Evolutionary conservation across 2,888 invertebrate genomes (phyloP), one percentile per base, ranked within the genome.

Genomic region (Operophtera brumata): DNA sequence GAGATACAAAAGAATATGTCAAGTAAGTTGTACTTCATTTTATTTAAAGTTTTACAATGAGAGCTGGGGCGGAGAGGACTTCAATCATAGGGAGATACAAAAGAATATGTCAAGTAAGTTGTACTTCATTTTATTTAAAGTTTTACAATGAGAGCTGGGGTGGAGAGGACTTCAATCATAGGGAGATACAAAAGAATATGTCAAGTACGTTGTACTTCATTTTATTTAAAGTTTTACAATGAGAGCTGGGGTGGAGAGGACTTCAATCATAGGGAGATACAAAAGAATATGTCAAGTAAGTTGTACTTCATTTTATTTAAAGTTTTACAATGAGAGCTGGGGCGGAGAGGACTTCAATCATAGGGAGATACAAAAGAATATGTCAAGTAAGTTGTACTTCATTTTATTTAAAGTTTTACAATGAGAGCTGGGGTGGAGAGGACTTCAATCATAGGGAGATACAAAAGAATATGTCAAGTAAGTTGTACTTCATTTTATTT

Each of bases 141-240:
- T 94, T 93, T 79, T 94, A 94, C 70, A 92, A 93, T 71, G 89
- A 92, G 59, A 92, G 92, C 62, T 93, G 93, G 92, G 92, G 92
- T 0, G 93, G 93, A 45, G 93, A 93, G 76, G 82, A 92, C 58
- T 93, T 93, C 62, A 91, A 91, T 65, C 79, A 94, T 35, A 73
- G 82, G 1, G 88, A 91, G 61, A 82, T 93, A 52, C 91, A 92
- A 64, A 91, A 86, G 59, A 80, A 84, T 65, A 94, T 95, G 94
- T 91, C 93, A 61, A 88, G 94, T 95, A 85, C 89, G 91, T 84
- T 11, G 26, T 14, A 30, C 4, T 12, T 25, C 2, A 25, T 20
- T 11, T 47, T 39, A 14, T 10, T n/a, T n/a, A 54, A 90, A 90
- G 54, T 94, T 93, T 79, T 94, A 94, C 70, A 92, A 93, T 71